Percentiles rank a stretch among this genome's conserved stretches.
Evolutionary conservation across 2,113 vertebrate genomes (phyloP).

Genomic region (Vulpes ferrilata): DNA sequence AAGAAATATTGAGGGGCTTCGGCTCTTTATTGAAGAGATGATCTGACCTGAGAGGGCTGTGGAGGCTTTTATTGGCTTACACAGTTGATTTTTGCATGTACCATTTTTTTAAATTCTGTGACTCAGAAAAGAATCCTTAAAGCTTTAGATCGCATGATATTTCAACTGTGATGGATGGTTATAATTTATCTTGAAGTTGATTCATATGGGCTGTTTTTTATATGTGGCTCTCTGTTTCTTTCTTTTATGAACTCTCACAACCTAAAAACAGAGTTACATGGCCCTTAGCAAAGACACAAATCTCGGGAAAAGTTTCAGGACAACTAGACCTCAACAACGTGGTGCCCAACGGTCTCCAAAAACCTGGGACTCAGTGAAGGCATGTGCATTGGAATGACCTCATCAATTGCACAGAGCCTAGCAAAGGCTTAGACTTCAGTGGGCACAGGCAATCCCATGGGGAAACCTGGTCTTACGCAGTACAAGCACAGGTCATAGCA

Average conservation of each 20-base stretch:
- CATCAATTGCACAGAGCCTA: neutral
- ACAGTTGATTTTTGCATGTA: neutral
- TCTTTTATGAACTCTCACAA: constrained; percentile 2
- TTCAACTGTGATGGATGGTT: neutral
- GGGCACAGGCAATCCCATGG: neutral
- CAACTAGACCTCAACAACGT: neutral
- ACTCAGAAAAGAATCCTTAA: neutral
- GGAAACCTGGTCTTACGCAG: neutral
- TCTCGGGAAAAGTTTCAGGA: neutral
- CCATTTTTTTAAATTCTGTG: constrained; percentile 1
- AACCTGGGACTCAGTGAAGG: neutral
- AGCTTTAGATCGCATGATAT: neutral
- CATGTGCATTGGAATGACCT: neutral
- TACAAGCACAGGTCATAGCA: neutral
- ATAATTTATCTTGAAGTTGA: neutral
- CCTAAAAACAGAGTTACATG: constrained; percentile 2
- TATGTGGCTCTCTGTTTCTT: constrained; percentile 9
- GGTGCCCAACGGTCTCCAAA: neutral
- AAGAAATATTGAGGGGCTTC: neutral
- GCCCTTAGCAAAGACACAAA: neutral
- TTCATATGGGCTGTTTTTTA: neutral
- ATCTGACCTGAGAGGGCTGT: neutral
- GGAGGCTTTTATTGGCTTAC: neutral
- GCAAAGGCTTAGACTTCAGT: neutral
- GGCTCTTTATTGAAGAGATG: constrained; percentile 7